Percentiles rank a stretch among this genome's conserved stretches.
Evolutionary conservation across 2,113 vertebrate species (phyloP).

Genomic region (Tapirus terrestris): DNA sequence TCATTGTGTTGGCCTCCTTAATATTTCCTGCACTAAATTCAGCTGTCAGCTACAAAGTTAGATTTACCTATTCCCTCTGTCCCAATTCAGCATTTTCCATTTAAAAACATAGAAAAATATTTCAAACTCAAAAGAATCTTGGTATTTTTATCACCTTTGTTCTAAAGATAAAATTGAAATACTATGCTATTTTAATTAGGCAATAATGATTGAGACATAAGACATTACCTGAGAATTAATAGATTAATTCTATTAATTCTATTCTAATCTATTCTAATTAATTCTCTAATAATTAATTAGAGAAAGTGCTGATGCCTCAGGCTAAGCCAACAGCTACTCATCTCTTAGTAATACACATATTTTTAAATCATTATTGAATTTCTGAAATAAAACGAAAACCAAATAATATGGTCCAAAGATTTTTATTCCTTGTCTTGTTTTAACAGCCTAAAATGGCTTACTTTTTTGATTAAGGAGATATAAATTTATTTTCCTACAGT

Average conservation of each 20-base stretch:
- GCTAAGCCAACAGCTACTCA: background rate
- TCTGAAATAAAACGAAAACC: background rate
- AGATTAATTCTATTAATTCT: background rate
- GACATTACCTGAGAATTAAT: background rate
- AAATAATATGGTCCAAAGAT: background rate
- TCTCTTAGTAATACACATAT: background rate
- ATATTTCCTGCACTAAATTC: background rate
- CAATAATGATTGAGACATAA: background rate
- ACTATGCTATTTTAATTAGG: background rate
- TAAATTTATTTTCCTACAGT: background rate
- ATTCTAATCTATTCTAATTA: too few species aligned
- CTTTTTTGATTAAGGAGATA: background rate
- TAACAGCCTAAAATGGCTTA: background rate
- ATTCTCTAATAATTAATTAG: too few species aligned
- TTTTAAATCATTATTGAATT: background rate
- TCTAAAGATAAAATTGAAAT: slow-evolving; percentile 30
- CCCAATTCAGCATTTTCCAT: background rate
- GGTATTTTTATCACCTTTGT: background rate
- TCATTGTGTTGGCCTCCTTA: background rate
- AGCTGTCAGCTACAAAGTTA: background rate
- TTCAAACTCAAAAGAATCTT: background rate
- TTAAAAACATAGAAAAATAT: background rate
- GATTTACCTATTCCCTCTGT: background rate
- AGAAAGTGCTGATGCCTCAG: background rate
- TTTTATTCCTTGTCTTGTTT: slow-evolving; percentile 1